These are phyloP conservation scores for Lacanobia wlatinum DNA, from an alignment of 2,888 invertebrate genomes.

Conservation along the genomic window DNA sequence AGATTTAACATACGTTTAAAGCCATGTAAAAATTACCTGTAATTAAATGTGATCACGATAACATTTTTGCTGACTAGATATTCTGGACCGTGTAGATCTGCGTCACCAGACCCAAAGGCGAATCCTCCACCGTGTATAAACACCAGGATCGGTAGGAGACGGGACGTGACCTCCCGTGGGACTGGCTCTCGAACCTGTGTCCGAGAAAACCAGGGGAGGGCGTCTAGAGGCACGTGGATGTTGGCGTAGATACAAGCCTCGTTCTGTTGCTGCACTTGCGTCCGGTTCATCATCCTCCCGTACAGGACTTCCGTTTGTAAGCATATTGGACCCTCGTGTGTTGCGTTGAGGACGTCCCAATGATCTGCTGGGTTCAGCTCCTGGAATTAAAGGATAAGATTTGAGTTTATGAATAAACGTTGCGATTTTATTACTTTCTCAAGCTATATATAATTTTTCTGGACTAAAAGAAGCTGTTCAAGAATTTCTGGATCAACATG, in stretches of 20 bases:
- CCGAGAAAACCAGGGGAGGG: constrained; percentile 61
- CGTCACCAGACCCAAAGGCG: constrained; percentile 83
- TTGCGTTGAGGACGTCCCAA: constrained; percentile 90
- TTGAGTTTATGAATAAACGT: not conserved
- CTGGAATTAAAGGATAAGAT: constrained; percentile 75
- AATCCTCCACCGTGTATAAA: constrained; percentile 87
- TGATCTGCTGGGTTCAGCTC: constrained; percentile 88
- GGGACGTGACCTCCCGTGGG: constrained; percentile 33
- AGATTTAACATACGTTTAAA: not conserved
- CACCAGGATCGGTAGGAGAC: constrained; percentile 81
- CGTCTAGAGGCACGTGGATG: constrained; percentile 79
- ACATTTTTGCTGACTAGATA: constrained; percentile 80
- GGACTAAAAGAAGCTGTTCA: not conserved
- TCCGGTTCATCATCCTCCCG: constrained; percentile 71
- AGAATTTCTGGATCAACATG: not conserved
- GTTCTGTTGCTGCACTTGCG: constrained; percentile 67
- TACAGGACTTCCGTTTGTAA: constrained; percentile 90
- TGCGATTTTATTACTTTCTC: not conserved
- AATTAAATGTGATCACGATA: constrained; percentile 87
- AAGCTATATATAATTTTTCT: not conserved
- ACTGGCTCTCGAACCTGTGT: constrained; percentile 57
- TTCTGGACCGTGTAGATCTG: constrained; percentile 84
- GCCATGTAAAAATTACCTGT: constrained; percentile 76
- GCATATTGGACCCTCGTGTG: constrained; percentile 91
- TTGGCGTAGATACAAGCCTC: constrained; percentile 86